Base-by-base conservation (phyloP, 2,797 vertebrate species). In the Danio choprae region DNA sequence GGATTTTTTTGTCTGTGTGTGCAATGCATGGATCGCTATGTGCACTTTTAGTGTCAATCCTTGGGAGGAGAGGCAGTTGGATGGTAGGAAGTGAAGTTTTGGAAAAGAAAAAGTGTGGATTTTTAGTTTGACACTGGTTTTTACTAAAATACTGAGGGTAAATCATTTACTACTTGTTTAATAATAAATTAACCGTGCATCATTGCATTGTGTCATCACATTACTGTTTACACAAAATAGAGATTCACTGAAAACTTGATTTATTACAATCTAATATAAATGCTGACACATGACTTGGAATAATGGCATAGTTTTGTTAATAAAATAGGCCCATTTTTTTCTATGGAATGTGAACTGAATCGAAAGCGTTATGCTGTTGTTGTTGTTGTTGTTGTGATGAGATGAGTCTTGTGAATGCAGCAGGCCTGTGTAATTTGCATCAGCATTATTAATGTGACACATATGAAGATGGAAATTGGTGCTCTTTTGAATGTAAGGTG, bases 361-460 rank as follows among this genome's bases (percentile, higher is more conserved):
- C 58, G 11, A 38, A 67, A 44, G 62, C 11, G 4, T 44, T 40
- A 22, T 44, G 29, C 29, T 29, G 29, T 29, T n/a, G 15, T 12
- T 62, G 29, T 29, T 29, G 29, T 29, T n/a, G 15, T 12, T 62
- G 58, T 40, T 65, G 48, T 65, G 15, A 63, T 22, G 36, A 22
- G 18, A 64, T n/a, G 13, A 43, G 38, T 15, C 18, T n/a, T 65
- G 74, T 56, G 62, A 67, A 58, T 44, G 38, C 62, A 44, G 18
- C 41, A 3, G 18, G 11, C 12, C 70, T 59, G 11, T 44, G 29
- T 29, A 18, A 77, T 77, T 77, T 77, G 63, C 62, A 77, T 68
- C 6, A 58, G 50, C 63, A 38, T 77, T 77, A 68, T 58, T 51
- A 68, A 77, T 44, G 44, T 77, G 18, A 55, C 50, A 77, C 53